Conservation (phyloP, 2,113 vertebrate genomes). For the Phodopus roborovskii region DNA sequence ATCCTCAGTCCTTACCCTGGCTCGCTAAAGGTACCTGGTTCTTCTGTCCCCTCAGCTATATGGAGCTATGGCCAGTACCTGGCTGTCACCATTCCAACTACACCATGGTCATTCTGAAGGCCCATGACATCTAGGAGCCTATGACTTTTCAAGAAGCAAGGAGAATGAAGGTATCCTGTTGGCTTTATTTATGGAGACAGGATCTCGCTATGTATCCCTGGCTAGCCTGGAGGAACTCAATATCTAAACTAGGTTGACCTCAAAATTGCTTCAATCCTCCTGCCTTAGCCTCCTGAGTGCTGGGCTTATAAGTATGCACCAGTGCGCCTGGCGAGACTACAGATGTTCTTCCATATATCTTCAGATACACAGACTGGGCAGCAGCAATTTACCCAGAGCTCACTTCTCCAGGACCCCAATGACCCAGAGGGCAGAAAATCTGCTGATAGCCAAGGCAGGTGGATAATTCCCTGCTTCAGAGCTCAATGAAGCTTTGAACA, state of each 20-base stretch:
- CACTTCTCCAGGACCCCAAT: background rate
- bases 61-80: background rate
- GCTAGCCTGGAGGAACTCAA: background rate
- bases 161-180: background rate
- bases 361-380: background rate
- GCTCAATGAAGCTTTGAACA: background rate
- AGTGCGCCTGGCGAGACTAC: background rate
- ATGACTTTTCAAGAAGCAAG: background rate
- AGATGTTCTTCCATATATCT: background rate
- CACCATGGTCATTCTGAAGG: background rate
- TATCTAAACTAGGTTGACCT: background rate
- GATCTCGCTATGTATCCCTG: background rate
- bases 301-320: background rate
- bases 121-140: background rate
- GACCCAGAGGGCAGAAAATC: background rate
- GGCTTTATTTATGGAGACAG: background rate
- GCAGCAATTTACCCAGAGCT: background rate
- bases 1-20: background rate
- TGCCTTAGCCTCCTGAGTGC: background rate
- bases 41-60: background rate
- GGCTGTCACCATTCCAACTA: background rate
- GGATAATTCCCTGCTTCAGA: background rate
- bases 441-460: background rate
- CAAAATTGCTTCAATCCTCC: background rate
- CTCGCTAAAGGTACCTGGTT: background rate